Base-by-base conservation (phyloP, 2,797 vertebrate genomes). In the Brachyalestes nurse region DNA sequence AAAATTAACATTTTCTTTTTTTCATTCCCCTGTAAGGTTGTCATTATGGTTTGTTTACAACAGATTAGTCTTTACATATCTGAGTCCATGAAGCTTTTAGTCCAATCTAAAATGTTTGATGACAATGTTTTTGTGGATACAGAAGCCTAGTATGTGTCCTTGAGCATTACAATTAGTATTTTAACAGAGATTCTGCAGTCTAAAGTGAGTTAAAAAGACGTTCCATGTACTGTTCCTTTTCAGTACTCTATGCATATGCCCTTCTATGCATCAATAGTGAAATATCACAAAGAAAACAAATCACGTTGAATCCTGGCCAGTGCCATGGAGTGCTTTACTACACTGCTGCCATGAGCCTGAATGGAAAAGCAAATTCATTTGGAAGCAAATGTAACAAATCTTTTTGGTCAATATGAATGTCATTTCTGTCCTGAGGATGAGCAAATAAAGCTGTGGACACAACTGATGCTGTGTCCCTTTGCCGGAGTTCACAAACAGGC, bases 351-450 rank as follows among this genome's bases (percentile, higher is more conserved):
- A 91, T 87, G 71, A 83, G 82, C 77, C 86, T 85, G 81, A 88
- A 89, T 28, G 86, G 86, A 87, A 88, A 87, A 80, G 78, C 88
- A 87, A 90, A 89, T 89, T 90, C 86, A 14, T 82, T 86, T 85
- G 84, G 83, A 87, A 88, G 77, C 84, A 79, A 86, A 85, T 72
- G 42, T 88, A 89, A 64, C 87, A 93, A 95, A 95, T 92, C 93
- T 92, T 88, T 90, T 92, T 82, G 84, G 93, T 92, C 93, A 92
- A 94, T 93, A 95, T 82, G 85, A 88, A 89, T 66, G 86, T 82
- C 86, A 91, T 90, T 91, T 90, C 88, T 90, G 90, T 91, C 90
- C 90, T 87, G 87, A 90, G 87, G 85, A 88, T 88, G 86, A 87
- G 90, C 72, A 93, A 93, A 94, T 86, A 93, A 53, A 80, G 86